Conservation (phyloP, 2,797 vertebrate genomes). For the Dermochelys coriacea region DNA sequence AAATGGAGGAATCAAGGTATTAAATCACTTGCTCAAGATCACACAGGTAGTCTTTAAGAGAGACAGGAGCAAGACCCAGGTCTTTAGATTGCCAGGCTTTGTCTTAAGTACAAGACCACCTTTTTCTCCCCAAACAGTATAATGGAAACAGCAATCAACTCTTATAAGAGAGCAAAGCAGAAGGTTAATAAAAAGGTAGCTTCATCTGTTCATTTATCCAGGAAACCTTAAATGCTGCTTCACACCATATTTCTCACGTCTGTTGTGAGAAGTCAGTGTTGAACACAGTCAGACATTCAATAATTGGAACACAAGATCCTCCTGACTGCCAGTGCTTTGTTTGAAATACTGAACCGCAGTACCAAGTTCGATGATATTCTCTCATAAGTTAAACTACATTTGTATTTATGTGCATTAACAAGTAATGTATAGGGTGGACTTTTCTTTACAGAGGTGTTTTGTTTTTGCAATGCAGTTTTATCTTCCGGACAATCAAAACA, state of each 20-base stretch:
- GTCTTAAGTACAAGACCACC: not conserved
- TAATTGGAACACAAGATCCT: not conserved
- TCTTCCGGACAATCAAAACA: not conserved
- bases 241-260: not conserved
- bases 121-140: not conserved
- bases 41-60: not conserved
- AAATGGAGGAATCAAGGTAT: not conserved
- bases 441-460: not conserved
- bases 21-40: not conserved
- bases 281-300: not conserved
- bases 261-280: not conserved
- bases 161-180: not conserved
- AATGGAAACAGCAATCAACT: not conserved
- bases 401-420: not conserved
- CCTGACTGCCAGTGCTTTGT: not conserved
- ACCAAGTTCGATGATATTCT: not conserved
- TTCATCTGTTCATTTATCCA: not conserved
- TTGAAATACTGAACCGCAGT: not conserved
- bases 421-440: not conserved
- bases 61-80: not conserved
- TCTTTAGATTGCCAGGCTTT: not conserved
- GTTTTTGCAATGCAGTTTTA: slow-evolving; percentile 16
- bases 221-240: not conserved
- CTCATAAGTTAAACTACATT: not conserved
- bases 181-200: not conserved